Percentiles rank a stretch among this genome's conserved stretches.
phyloP scores from a whole-genome alignment of 2,797 vertebrate genomes.

The Sternarchorhynchus goeldii region DNA sequence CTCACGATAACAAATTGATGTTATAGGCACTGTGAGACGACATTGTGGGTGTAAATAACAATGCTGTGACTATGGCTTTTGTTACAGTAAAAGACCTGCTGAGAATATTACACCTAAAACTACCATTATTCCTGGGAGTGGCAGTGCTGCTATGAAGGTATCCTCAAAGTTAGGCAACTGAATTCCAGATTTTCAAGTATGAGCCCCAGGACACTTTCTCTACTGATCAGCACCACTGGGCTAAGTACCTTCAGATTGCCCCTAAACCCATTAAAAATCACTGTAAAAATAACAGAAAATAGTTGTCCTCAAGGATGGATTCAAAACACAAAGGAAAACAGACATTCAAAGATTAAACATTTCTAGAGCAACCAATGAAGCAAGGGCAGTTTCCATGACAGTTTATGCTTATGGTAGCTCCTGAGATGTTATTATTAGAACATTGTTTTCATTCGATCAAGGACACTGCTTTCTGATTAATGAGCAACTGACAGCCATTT shows the following conservation, averaged over 20 bases:
- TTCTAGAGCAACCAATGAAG: not conserved
- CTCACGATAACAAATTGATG: not conserved
- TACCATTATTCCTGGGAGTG: constrained; percentile 28
- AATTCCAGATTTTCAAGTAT: constrained; percentile 25
- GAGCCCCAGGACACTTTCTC: not conserved
- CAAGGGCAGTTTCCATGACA: not conserved
- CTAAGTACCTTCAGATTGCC: not conserved
- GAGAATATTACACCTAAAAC: constrained; percentile 33
- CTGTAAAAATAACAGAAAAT: not conserved
- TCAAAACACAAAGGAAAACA: not conserved
- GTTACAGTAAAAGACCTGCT: constrained; percentile 12
- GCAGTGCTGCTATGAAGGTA: constrained; percentile 19
- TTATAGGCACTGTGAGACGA: constrained; percentile 3
- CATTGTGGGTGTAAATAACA: constrained; percentile 24
- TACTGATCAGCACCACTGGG: not conserved
- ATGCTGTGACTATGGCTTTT: not conserved
- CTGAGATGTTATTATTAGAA: too few relatives aligned
- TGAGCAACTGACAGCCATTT: too few relatives aligned
- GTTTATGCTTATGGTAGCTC: not conserved
- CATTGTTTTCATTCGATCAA: not conserved
- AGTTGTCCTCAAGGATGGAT: not conserved
- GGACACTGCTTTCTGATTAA: too few relatives aligned
- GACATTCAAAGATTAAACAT: not conserved
- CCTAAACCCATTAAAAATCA: not conserved
- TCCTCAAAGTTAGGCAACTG: constrained; percentile 35